Conservation (phyloP, 2,113 vertebrate genomes). For the Rhea pennata region DNA sequence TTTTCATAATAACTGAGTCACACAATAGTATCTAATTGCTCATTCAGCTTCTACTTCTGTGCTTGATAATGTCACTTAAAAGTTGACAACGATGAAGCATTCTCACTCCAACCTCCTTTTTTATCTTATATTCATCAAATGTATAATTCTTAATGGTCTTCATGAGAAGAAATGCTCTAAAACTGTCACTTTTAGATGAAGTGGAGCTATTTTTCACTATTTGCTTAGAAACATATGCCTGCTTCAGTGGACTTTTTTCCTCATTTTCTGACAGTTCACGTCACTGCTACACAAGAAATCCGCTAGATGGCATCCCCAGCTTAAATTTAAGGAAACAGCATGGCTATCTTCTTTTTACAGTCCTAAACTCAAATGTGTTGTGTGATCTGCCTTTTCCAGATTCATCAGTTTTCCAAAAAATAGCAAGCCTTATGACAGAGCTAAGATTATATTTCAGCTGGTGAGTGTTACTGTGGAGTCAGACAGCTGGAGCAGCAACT, state of each 20-base stretch:
- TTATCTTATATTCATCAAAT: not conserved
- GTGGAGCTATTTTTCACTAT: not conserved
- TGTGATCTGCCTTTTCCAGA: fast-evolving
- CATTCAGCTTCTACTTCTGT: not conserved
- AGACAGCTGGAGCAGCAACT: not conserved
- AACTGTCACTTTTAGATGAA: not conserved
- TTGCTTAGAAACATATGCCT: not conserved
- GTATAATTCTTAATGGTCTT: not conserved
- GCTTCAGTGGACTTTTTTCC: fast-evolving
- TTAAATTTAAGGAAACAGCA: fast-evolving
- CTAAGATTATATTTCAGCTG: fast-evolving
- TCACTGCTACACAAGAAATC: not conserved
- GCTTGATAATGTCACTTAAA: not conserved
- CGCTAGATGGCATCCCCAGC: not conserved
- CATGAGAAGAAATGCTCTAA: not conserved
- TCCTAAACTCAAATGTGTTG: not conserved
- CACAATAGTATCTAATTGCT: not conserved
- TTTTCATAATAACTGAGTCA: not conserved
- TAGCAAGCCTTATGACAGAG: fast-evolving
- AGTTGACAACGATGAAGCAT: not conserved
- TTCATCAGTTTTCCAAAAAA: fast-evolving
- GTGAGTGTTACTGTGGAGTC: too few relatives aligned
- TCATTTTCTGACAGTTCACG: too few relatives aligned
- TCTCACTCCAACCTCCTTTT: not conserved
- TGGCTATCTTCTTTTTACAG: not conserved